Base-by-base conservation (phyloP, 2,888 invertebrate genomes). In the Cerastis leucographa region DNA sequence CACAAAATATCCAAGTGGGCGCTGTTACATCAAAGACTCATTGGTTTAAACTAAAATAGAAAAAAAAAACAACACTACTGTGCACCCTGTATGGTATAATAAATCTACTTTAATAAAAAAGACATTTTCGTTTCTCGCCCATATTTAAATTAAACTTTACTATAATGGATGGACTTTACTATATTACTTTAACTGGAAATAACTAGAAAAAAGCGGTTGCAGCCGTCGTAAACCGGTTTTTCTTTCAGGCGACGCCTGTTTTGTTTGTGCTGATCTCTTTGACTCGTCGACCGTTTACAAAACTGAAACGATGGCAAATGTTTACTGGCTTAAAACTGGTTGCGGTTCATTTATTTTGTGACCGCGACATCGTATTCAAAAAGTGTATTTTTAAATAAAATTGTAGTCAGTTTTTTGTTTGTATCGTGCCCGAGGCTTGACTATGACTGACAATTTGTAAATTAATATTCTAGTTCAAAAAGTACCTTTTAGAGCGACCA, bases 231-330 rank as follows among this genome's bases (percentile, higher is more conserved):
- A 77, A 72, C 51, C 1, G 46, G 25, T n/a, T 59, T 67, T 73
- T 73, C 61, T 76, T 62, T 69, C 7, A 67, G 51, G 44, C 44
- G 56, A 56, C 59, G 54, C 40, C 42, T 69, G 65, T 46, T 51
- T 80, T 71, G 62, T 80, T 29, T 64, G 59, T 11, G 5, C 25
- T 61, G 25, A 29, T 70, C 68, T 54, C 71, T 82, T 80, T 80
- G 62, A 76, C 66, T 54, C 42, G 64, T 68, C 49, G 11, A 40
- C 61, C 59, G 61, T 77, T 81, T 67, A 66, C 75, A 69, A 68
- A 42, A 56, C n/a, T 25, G 5, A n/a, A 54, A 54, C 8, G 65
- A 61, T 65, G 74, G 56, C 74, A 71, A 74, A 40, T 77, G 78
- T 80, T 80, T 84, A 75, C 76, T 59, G 54, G 44, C 12, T 12